Evolutionary conservation across 2,888 invertebrate species (phyloP), one percentile per base, ranked within the genome.

Genomic region (Buathra laborator): DNA sequence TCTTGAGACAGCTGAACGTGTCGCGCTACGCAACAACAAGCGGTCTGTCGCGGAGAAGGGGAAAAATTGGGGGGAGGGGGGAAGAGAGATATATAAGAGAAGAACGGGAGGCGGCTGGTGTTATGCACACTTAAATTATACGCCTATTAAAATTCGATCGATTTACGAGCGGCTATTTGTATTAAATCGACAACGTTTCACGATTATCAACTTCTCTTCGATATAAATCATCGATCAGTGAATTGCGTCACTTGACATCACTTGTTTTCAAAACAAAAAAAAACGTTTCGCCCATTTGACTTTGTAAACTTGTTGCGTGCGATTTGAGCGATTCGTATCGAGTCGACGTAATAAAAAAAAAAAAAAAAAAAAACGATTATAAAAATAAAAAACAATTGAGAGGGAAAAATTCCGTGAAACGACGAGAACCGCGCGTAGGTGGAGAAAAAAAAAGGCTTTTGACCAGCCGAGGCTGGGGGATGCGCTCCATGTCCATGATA

Each of bases 401-500:
- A 68, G 46, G 32, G 53, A 19, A 59, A 68, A 78, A 71, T 53
- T 29, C 16, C 32, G 53, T 9, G 51, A 44, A 19, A 44, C 10
- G 46, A 16, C 12, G 32, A 48, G 48, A 64, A 75, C 46, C 32
- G 62, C 75, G 62, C 51, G 64, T 43, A 48, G 68, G 37, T 48
- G 68, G 68, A 75, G 24, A 72, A 81, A 68, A 75, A 37, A 72
- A 81, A 68, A 67, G 32, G 24, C 62, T 53, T 68, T 78, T 70
- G 75, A 82, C 84, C 78, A 84, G 82, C 80, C 78, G 70, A 67
- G 59, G 75, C 68, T 79, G 82, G 81, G 59, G 83, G 83, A 74
- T 83, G 86, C 83, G 85, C 90, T 91, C 91, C 89, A 89, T 92
- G 92, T 93, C 92, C 93, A 91, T 90, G 90, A 93, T 93, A 89